Evolutionary conservation across 2,797 vertebrate genomes (phyloP), one percentile per base, ranked within the genome.

Genomic region (Megaceryle alcyon): DNA sequence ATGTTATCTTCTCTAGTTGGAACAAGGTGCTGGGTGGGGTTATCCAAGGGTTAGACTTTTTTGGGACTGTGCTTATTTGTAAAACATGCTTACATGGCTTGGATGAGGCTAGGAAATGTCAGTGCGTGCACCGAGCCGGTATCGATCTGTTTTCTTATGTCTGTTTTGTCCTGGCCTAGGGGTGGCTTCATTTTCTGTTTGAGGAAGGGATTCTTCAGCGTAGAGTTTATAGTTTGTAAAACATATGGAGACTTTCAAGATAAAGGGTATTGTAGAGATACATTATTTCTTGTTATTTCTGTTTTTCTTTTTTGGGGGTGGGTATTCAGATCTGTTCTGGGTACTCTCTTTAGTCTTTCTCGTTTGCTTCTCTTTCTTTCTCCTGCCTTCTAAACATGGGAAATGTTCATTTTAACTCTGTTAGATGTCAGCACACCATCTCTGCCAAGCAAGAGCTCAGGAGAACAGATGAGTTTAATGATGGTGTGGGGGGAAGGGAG

Each of bases 381-480:
- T 37, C 19, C 53, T 89, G 68, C 44, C 76, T 81, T 75, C 72
- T 57, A 35, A 80, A 69, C 31, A 9, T n/a, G 75, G 68, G 91
- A 91, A 76, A 82, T 8, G 5, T 95, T 97, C 68, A 41, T 88
- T 92, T 96, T 44, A 59, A 60, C 72, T 84, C 77, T 37, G 56
- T 19, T 86, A 57, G 12, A 37, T 93, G 78, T 96, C 95, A 93
- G 92, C 92, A 20, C 56, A 29, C 82, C 59, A 41, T 75, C 92
- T 93, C 93, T 97, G 96, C 96, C 95, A 96, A 90, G 92, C 69
- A n/a, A 90, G 81, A 88, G 48, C 94, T 91, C 83, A 1, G 7
- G 95, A 87, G 94, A 94, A 79, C 95, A 91, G 94, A 97, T 96
- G 87, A 94, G 82, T 96, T 97, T 97, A 94, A 96, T 90, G 91